Evolutionary conservation across 2,797 vertebrate genomes (phyloP).

Genomic region (Bovichtus diacanthus): DNA sequence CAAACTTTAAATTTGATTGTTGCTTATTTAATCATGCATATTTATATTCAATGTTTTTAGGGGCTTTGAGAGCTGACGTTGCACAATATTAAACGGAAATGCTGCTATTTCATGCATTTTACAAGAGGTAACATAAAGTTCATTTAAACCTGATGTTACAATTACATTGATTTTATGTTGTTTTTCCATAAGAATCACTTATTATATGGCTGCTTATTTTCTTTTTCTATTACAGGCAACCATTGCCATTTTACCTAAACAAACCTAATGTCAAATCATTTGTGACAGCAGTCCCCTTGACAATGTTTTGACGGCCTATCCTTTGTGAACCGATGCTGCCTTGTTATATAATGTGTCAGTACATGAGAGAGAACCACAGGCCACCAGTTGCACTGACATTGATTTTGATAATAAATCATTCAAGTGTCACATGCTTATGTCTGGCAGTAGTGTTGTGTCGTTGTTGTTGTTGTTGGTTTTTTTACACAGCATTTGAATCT

Average conservation of each 20-base stretch:
- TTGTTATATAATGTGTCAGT: slow-evolving; percentile 6
- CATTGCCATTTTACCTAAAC: not conserved
- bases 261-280: not conserved
- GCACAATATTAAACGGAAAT: not conserved
- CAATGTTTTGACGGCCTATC: not conserved
- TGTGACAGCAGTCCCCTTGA: not conserved
- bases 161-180: not conserved
- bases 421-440: slow-evolving; percentile 2
- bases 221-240: not conserved
- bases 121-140: not conserved
- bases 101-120: not conserved
- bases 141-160: not conserved
- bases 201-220: not conserved
- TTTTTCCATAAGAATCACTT: not conserved
- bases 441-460: not conserved
- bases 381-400: slow-evolving; percentile 15
- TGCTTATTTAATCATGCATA: not conserved
- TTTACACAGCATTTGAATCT: not conserved
- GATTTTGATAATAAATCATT: slow-evolving; percentile 29
- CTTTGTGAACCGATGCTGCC: not conserved
- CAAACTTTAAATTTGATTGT: not conserved
- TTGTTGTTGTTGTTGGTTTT: no score
- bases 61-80: not conserved
- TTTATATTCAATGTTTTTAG: not conserved
- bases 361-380: slow-evolving; percentile 11